Conservation (phyloP, 2,888 invertebrate genomes). For the Protophormia terraenovae region DNA sequence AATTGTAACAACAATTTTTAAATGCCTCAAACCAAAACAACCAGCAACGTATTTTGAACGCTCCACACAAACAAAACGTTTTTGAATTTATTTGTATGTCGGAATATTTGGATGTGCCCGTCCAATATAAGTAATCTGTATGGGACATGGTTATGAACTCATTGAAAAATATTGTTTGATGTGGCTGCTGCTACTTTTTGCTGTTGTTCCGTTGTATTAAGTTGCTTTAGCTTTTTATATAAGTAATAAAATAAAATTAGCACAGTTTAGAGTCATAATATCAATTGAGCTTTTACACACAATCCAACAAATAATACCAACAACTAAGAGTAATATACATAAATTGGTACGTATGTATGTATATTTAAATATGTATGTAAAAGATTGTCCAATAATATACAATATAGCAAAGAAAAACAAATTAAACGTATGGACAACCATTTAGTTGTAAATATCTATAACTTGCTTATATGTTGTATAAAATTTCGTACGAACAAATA, state of each 20-base stretch:
- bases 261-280: slow-evolving; percentile 61
- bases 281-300: slow-evolving; percentile 54
- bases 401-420: slow-evolving; percentile 25
- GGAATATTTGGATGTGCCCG: background rate
- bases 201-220: background rate
- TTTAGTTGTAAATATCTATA: slow-evolving; percentile 7
- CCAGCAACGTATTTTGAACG: background rate
- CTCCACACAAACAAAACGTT: slow-evolving; percentile 17
- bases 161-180: slow-evolving; percentile 48
- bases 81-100: background rate
- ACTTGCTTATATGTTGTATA: background rate
- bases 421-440: slow-evolving; percentile 55
- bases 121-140: slow-evolving; percentile 24
- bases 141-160: slow-evolving; percentile 40
- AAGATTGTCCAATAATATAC: slow-evolving; percentile 29
- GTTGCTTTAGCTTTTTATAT: slow-evolving; percentile 15
- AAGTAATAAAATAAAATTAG: slow-evolving; percentile 61
- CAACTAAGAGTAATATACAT: slow-evolving; percentile 6
- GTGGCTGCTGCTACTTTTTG: slow-evolving; percentile 1
- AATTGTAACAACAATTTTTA: background rate
- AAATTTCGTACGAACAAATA: background rate
- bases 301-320: slow-evolving; percentile 11
- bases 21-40: background rate
- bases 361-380: background rate
- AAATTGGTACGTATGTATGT: background rate